Base-by-base conservation (phyloP, 2,888 invertebrate species). In the Drosophila recens region DNA sequence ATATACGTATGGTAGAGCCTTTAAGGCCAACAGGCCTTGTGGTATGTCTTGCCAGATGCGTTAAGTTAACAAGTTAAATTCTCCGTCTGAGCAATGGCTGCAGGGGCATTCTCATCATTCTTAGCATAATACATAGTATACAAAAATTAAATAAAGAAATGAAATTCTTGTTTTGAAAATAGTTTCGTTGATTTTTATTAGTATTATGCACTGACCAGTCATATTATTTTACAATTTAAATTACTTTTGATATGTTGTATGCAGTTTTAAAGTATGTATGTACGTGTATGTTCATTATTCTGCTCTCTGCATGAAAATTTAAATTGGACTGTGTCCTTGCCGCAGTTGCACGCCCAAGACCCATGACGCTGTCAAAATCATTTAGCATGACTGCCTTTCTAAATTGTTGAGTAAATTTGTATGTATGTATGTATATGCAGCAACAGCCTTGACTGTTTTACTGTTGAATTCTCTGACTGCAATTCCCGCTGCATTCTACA, bases 351-450 rank as follows among this genome's bases (percentile, higher is more conserved):
- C 67, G 65, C 61, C 78, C 83, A 80, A 73, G 66, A 67, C 63
- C 67, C 64, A 67, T 69, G 57, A 56, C 48, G 75, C 53, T 65
- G 56, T 70, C 61, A 64, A 66, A 69, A 67, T 54, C 63, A 80
- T 61, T 80, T 57, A 69, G 72, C 70, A 76, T 67, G 64, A 67
- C 42, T 68, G 63, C 86, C 83, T 83, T 86, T 86, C 86, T 86
- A 83, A 85, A 80, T 65, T 65, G 34, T 43, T 58, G 48, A 40
- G 17, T 40, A 51, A 34, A 36, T 45, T 56, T n/a, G 38, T 42
- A 46, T 67, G 52, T 66, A 46, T 67, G 52, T 66, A 53, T 42
- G 51, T 67, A 52, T 68, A 53, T 46, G 69, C 64, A 67, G 23
- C 33, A 51, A 48, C 43, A 80, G 68, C 86, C 82, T 83, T 83